phyloP scores from a whole-genome alignment of 2,888 invertebrate species.

The Vandiemenella viatica region DNA sequence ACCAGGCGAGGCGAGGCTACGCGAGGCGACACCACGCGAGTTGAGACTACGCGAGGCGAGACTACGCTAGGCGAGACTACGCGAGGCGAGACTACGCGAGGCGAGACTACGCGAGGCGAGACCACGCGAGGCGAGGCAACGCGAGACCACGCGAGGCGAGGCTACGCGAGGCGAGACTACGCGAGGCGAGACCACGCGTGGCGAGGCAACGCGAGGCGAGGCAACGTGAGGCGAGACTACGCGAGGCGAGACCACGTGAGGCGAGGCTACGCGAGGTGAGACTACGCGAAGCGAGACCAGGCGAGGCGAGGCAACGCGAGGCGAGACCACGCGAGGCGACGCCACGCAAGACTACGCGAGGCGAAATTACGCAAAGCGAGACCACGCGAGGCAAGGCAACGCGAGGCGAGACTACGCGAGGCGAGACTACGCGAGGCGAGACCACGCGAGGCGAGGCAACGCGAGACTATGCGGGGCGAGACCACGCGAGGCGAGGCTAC shows the following conservation, averaged over 20 bases:
- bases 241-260: neutral
- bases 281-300: neutral
- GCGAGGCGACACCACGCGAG: neutral
- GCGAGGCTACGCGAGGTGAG: neutral
- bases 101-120: neutral
- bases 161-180: neutral
- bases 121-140: neutral
- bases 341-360: neutral
- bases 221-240: neutral
- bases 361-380: neutral
- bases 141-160: neutral
- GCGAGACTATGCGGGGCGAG: neutral
- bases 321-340: neutral
- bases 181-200: neutral
- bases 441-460: neutral
- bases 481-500: neutral
- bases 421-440: neutral
- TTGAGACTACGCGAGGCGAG: neutral
- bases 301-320: neutral
- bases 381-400: neutral
- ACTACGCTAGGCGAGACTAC: neutral
- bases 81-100: neutral
- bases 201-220: neutral
- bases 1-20: neutral
- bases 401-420: neutral